A percentile compares a stretch with the other conserved stretches of the same genome.
These are phyloP conservation scores for Tridacna crocea DNA, from an alignment of 2,888 invertebrate genomes.

Conservation along the genomic window DNA sequence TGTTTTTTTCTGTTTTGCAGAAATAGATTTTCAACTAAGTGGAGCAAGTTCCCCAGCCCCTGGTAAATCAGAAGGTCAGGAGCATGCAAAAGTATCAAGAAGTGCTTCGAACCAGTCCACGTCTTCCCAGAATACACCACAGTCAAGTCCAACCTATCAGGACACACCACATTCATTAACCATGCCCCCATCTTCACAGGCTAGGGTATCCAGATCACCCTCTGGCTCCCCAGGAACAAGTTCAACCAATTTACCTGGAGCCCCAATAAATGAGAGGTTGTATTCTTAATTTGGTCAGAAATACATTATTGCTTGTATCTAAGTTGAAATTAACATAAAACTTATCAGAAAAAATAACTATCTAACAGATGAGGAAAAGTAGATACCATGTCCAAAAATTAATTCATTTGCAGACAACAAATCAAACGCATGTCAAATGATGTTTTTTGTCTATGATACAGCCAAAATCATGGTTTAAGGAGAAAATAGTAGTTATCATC, in stretches of 20 bases:
- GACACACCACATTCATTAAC: constrained; percentile 39
- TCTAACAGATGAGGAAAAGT: no score
- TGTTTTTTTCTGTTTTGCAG: not conserved
- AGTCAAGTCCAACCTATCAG: constrained; percentile 55
- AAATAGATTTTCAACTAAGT: constrained; percentile 6
- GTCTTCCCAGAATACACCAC: constrained; percentile 57
- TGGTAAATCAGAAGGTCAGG: constrained; percentile 14
- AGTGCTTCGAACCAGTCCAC: constrained; percentile 51
- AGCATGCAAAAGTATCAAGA: constrained; percentile 40
- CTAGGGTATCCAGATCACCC: constrained; percentile 43
- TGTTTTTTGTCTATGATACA: no score
- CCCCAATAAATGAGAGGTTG: constrained; percentile 65
- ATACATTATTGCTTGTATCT: not conserved
- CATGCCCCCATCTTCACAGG: constrained; percentile 24
- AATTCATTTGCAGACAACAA: no score
- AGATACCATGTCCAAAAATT: no score
- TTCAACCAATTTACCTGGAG: constrained; percentile 46
- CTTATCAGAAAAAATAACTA: no score
- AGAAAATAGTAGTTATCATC: not conserved
- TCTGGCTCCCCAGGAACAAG: constrained; percentile 56
- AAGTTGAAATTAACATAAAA: no score
- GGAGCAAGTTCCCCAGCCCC: not conserved
- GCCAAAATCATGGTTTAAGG: not conserved
- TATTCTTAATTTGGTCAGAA: not conserved
- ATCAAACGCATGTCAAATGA: no score